phyloP scores from a whole-genome alignment of 2,797 vertebrate species.

The Momotus momota region DNA sequence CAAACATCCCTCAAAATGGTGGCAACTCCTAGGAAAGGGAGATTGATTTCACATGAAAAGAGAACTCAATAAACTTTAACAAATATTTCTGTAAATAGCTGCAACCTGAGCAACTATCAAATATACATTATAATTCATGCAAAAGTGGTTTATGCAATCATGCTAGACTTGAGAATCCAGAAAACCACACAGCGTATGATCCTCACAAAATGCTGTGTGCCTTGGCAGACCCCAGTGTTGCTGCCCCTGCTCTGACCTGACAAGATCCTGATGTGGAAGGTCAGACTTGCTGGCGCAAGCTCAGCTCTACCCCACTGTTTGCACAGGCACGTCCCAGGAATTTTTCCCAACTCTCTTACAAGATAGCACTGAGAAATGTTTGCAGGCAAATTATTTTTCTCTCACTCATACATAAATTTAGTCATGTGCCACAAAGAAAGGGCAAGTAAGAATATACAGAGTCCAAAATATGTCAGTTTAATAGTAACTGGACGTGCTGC shows the following conservation, averaged over 20 bases:
- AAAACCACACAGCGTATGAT: background rate
- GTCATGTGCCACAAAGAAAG: background rate
- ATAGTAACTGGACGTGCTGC: background rate
- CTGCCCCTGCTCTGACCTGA: background rate
- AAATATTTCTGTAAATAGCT: background rate
- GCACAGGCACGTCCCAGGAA: background rate
- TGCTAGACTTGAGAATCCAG: background rate
- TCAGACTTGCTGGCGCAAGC: background rate
- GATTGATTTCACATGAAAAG: background rate
- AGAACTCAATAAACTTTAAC: background rate
- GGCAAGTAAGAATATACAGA: background rate
- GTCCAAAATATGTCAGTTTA: background rate
- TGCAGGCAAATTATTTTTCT: background rate
- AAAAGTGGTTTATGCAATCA: background rate
- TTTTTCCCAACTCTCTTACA: background rate
- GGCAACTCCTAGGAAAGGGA: background rate
- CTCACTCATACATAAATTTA: background rate
- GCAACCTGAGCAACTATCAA: background rate
- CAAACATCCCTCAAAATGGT: background rate
- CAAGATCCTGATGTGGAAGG: background rate
- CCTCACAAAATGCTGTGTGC: background rate
- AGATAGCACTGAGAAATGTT: background rate
- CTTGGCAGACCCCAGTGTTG: background rate
- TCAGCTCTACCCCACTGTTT: background rate
- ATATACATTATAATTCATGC: background rate